Conservation (phyloP, 2,888 invertebrate genomes). For the Tineola bisselliella region DNA sequence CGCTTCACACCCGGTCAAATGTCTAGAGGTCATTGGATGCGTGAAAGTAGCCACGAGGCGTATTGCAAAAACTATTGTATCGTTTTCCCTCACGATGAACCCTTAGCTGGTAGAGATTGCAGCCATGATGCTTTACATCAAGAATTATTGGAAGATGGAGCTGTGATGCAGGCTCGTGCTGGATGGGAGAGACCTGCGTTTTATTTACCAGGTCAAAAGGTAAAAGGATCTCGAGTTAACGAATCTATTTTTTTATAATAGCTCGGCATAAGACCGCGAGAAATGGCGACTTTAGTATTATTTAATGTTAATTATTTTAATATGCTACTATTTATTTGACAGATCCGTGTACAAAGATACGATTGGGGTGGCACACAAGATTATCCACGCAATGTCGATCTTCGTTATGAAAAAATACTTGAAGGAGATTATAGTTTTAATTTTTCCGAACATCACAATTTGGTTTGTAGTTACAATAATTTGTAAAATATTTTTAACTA, state of each 20-base stretch:
- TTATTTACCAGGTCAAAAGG: constrained; percentile 64
- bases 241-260: no score
- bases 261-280: no score
- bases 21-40: constrained; percentile 77
- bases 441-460: constrained; percentile 81
- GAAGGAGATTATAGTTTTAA: constrained; percentile 82
- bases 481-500: no score
- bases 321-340: not conserved
- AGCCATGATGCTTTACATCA: constrained; percentile 61
- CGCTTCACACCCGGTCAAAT: constrained; percentile 81
- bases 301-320: no score
- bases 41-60: constrained; percentile 88
- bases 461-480: constrained; percentile 67
- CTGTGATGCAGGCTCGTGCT: constrained; percentile 87
- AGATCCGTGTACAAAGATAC: constrained; percentile 75
- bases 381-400: constrained; percentile 70
- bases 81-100: constrained; percentile 86
- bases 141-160: constrained; percentile 77
- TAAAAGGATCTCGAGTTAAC: no score
- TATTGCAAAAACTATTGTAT: constrained; percentile 87
- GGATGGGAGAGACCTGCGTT: constrained; percentile 93
- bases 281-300: no score
- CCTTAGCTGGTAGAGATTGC: constrained; percentile 77
- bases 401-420: constrained; percentile 74
- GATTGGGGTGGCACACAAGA: constrained; percentile 90